Evolutionary conservation across 2,888 invertebrate species (phyloP), one percentile per base, ranked within the genome.

Genomic region (Eubasilissa splendida): DNA sequence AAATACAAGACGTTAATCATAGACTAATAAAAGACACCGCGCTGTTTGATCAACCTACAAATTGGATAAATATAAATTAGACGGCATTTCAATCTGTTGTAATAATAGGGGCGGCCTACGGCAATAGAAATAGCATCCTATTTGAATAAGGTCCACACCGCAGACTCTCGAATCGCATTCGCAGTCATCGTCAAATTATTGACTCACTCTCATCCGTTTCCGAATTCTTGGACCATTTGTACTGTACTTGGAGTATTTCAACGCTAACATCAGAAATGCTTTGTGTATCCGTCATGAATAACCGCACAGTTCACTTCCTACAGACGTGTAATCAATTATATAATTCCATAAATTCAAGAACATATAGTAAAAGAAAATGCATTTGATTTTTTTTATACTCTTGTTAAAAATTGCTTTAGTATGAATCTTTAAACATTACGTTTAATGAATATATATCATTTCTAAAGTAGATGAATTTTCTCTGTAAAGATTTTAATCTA

Each of bases 151-250:
- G 58, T 33, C 54, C 68, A 9, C 8, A 50, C 68, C 68, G 52
- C 68, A 12, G 50, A 33, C 63, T 63, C 58, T 59, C 74, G 58
- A 58, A 33, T 78, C 22, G 70, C 14, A 22, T 5, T 42, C 42
- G 42, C 42, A 1, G 42, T 42, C 42, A 42, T 42, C 42, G 70
- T 53, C 31, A 22, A 31, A 70, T 54, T n/a, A 70, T 70, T 70
- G 82, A 80, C 53, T 82, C 80, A 82, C 70, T 50, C 70, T 54
- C 65, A 80, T 83, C 83, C 83, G 81, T 81, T 83, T 83, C 83
- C 83, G 83, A 83, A 83, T 83, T 83, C 83, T 74, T 73, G 58
- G 60, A 54, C 52, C 73, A 63, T 56, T 54, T 53, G 31, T 31
- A 11, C 33, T 11, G 31, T 3, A 9, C 10, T 33, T 9, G 65